Evolutionary conservation across 2,888 invertebrate species (phyloP), one percentile per base, ranked within the genome.

Genomic region (Leptinotarsa tumamoca): DNA sequence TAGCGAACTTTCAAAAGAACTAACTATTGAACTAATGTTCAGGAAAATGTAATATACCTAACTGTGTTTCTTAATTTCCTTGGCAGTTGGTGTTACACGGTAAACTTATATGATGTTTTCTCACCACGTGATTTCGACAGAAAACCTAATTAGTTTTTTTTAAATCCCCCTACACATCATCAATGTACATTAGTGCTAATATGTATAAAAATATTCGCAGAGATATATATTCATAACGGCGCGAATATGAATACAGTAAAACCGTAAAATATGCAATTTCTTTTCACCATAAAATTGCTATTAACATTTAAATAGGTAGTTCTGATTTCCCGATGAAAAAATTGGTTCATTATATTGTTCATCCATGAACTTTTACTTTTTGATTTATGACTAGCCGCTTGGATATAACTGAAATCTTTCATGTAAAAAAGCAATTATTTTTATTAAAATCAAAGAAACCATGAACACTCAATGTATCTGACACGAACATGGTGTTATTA

Each of bases 361-460:
- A 27, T 23, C 52, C 33, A 54, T 17, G n/a, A 43, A 33, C 51
- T 68, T 51, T 68, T 68, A 68, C 68, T 68, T 68, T 68, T 68
- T 52, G 52, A 68, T 68, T 68, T 68, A 67, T 52, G 17, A 27
- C n/a, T 52, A 14, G 21, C 68, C n/a, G 10, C 52, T 68, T 15
- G 4, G 17, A 5, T 58, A 18, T 58, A 58, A 18, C 18, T 21
- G 14, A n/a, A 58, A 21, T 18, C 7, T n/a, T 52, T 17, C n/a
- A 52, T 52, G 52, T 52, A 58, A 58, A 21, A 5, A 21, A 58
- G 58, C 15, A 17, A 23, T 58, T 58, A 67, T 49, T 49, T 67
- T 51, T 50, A 67, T 18, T 67, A 21, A 21, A 4, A 50, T 58
- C 23, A 49, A 21, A 50, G 21, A 23, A 21, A 18, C 21, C 4